phyloP scores from a whole-genome alignment of 1,140 invertebrate species.

The Diorhabda sublineata region DNA sequence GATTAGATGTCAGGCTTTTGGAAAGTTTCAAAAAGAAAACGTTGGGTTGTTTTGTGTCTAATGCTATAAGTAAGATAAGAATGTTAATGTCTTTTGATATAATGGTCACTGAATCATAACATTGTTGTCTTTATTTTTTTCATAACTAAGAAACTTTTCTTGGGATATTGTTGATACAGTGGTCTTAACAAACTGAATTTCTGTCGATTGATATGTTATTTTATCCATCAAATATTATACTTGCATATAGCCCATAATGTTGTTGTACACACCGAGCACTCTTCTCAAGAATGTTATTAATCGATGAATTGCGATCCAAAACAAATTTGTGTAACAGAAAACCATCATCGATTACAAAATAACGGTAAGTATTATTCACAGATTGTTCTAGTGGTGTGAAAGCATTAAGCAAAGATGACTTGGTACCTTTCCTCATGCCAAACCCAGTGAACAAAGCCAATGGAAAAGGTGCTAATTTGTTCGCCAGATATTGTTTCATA shows the following conservation, averaged over 20 bases:
- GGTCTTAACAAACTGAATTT: constrained; percentile 14
- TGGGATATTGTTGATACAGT: constrained; percentile 10
- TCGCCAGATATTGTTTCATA: too few relatives aligned
- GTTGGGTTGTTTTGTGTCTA: constrained; percentile 3
- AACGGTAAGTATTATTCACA: background rate
- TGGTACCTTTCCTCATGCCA: background rate
- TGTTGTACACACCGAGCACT: constrained; percentile 6
- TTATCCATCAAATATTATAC: constrained; percentile 9
- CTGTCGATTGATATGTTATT: background rate
- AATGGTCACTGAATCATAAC: background rate
- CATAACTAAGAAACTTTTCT: constrained; percentile 11
- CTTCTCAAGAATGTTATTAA: constrained; percentile 11
- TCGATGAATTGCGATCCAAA: constrained; percentile 13
- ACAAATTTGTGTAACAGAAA: constrained; percentile 14
- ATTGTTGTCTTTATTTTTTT: background rate
- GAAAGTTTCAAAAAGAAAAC: background rate
- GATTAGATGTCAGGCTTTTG: background rate
- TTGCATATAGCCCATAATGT: constrained; percentile 12
- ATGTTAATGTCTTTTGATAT: background rate
- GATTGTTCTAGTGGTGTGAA: background rate
- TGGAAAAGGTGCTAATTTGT: too few relatives aligned
- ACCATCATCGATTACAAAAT: background rate
- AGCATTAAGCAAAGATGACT: background rate
- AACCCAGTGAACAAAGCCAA: background rate
- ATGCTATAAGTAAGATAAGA: constrained; percentile 7